These are phyloP conservation scores for Drepanosiphum platanoidis DNA, from an alignment of 2,888 invertebrate species.

Conservation along the genomic window DNA sequence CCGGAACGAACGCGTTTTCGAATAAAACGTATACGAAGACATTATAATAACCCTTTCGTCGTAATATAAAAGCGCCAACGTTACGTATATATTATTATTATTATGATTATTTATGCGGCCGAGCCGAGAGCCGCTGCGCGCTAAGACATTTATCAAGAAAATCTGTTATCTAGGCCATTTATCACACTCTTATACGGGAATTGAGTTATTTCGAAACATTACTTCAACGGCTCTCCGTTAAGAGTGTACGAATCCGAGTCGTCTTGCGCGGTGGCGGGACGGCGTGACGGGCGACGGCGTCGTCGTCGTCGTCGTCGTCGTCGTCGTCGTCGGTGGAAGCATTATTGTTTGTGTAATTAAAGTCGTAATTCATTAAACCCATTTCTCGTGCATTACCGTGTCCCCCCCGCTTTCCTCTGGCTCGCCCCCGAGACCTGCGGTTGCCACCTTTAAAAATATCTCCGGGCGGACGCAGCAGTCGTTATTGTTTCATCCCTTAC, in stretches of 20 bases:
- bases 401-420: background rate
- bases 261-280: too few species aligned
- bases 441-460: slow-evolving; percentile 33
- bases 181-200: background rate
- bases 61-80: too few species aligned
- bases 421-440: background rate
- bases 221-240: background rate
- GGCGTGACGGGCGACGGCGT: background rate
- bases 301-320: background rate
- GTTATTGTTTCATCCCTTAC: slow-evolving; percentile 32
- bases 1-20: too few species aligned
- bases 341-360: slow-evolving; percentile 26
- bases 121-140: background rate
- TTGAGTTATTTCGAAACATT: slow-evolving; percentile 36
- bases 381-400: slow-evolving; percentile 18
- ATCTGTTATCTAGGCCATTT: slow-evolving; percentile 8
- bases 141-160: background rate
- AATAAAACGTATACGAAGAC: too few species aligned
- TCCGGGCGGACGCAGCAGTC: background rate
- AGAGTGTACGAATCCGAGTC: background rate
- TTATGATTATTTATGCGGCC: too few species aligned
- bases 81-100: too few species aligned
- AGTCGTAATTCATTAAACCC: slow-evolving; percentile 36
- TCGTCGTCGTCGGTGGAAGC: background rate
- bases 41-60: too few species aligned